These are phyloP conservation scores for Parazoanthus darwini DNA, from an alignment of 92 coral and sea anemone genomes.

Conservation along the genomic window DNA sequence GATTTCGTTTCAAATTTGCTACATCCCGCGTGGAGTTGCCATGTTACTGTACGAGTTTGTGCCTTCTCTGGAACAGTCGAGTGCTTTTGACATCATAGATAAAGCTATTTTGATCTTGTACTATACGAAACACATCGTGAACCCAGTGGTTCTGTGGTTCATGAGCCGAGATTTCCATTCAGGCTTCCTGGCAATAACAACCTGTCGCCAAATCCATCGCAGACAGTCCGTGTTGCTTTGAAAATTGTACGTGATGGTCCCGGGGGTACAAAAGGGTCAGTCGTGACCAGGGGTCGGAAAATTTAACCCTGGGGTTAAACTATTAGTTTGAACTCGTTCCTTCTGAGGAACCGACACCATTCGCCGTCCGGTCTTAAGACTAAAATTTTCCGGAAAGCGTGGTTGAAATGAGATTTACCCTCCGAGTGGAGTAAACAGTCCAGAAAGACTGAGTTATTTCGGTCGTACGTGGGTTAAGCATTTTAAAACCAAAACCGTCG, in stretches of 20 bases:
- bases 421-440: no score
- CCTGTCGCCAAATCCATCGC: conserved; percentile 1
- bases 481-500: no score
- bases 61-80: conserved; percentile 17
- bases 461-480: no score
- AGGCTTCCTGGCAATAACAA: conserved; percentile 40
- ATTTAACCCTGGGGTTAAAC: no score
- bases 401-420: no score
- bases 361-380: no score
- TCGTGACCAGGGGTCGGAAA: neutral
- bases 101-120: conserved; percentile 67
- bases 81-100: conserved; percentile 50
- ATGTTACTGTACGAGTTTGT: conserved; percentile 63
- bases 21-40: conserved; percentile 74
- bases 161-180: conserved; percentile 79
- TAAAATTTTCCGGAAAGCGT: no score
- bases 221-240: neutral
- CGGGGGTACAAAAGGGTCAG: neutral
- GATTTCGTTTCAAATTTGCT: conserved; percentile 72
- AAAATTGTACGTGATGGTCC: neutral
- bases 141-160: conserved; percentile 73
- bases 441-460: no score
- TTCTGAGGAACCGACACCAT: no score
- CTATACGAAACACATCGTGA: conserved; percentile 72
- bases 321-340: no score